These are phyloP conservation scores for Trichonephila inaurata DNA, from an alignment of 1,140 invertebrate species.

Conservation along the genomic window DNA sequence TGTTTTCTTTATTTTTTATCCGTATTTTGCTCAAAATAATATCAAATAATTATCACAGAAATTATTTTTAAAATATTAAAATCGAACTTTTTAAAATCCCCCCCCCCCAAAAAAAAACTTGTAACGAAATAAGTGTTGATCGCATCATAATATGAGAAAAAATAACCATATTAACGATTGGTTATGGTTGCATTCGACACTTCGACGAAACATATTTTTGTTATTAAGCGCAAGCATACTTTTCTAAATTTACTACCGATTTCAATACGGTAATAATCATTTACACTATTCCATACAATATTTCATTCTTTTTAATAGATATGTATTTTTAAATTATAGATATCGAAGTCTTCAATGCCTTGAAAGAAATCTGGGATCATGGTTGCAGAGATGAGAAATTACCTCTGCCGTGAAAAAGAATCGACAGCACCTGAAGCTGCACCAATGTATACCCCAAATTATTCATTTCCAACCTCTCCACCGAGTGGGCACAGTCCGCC, in stretches of 20 bases:
- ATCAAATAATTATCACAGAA: no score
- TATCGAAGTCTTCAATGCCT: background rate
- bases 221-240: no score
- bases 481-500: conserved; percentile 52
- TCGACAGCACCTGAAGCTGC: conserved; percentile 13
- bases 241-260: background rate
- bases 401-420: conserved; percentile 4
- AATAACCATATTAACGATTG: no score
- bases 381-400: conserved; percentile 60
- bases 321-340: background rate
- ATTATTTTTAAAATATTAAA: no score
- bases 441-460: conserved; percentile 58
- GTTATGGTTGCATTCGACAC: no score
- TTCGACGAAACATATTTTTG: background rate
- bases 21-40: no score
- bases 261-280: background rate
- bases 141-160: no score
- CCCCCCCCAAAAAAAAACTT: no score
- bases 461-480: conserved; percentile 14
- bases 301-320: no score
- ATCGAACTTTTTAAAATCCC: no score
- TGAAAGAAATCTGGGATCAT: conserved; percentile 30
- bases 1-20: no score
- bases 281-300: background rate
- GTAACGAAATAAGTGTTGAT: no score